Base-by-base conservation (phyloP, 2,797 vertebrate genomes). In the Vespertilio murinus region DNA sequence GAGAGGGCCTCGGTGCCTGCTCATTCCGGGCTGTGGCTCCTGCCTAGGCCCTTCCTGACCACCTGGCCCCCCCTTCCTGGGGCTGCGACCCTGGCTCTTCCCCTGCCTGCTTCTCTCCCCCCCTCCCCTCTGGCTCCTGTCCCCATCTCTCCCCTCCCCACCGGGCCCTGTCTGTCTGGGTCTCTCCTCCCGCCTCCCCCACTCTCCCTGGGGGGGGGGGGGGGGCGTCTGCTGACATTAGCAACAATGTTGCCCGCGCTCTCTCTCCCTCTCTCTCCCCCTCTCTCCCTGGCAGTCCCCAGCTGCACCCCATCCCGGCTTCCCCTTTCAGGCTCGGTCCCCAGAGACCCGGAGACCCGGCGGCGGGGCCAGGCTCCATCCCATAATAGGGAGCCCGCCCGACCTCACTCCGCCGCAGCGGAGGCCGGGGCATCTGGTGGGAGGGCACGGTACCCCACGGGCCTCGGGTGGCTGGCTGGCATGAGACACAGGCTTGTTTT, bases 351-450 rank as follows among this genome's bases (percentile, higher is more conserved):
- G 67, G 87, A 69, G 80, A 91, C 89, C 92, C 77, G 96, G 84
- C 89, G 59, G 86, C 80, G 77, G 95, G 77, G 56, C 74, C 81
- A 75, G 86, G 88, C 81, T 93, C 94, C 85, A 90, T 96, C 96
- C 95, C 95, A 90, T 96, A 91, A 96, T 90, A 96, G 69, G 38
- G 59, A 84, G 75, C 93, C 88, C 95, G 95, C 75, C 88, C 96
- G 96, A 96, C 90, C 87, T 96, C 93, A 95, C 69, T 79, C 89
- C 88, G 85, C 47, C 93, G 94, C 87, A 92, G 47, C 93, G 95
- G 78, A 96, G 96, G 73, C 73, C 93, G 92, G 96, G 95, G 91
- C 87, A 93, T 95, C 95, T 96, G 97, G 93, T 95, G 91, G 3
- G 0, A 91, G 93, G 96, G 87, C 88, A 95, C 59, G 90, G 78